These are phyloP conservation scores for Poecilia velifera DNA, from an alignment of 2,797 vertebrate genomes.

Conservation along the genomic window DNA sequence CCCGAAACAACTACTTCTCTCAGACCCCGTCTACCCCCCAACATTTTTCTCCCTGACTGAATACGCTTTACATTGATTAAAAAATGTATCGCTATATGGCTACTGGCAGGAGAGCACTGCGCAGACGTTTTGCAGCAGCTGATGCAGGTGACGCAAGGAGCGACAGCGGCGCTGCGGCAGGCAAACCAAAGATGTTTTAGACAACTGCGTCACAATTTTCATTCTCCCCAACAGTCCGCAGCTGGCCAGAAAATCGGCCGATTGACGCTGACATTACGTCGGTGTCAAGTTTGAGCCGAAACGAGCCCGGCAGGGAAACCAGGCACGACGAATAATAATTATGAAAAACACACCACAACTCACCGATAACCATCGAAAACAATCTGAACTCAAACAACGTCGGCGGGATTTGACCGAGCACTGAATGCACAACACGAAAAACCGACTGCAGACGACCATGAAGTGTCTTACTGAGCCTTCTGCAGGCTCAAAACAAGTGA, in stretches of 20 bases:
- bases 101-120: slow-evolving; percentile 4
- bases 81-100: slow-evolving; percentile 22
- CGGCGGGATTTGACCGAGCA: slow-evolving; percentile 35
- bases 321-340: slow-evolving; percentile 2
- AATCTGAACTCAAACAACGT: slow-evolving; percentile 37
- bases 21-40: slow-evolving; percentile 67
- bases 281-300: slow-evolving; percentile 32
- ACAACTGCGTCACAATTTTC: slow-evolving; percentile 89
- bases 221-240: slow-evolving; percentile 77
- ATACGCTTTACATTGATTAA: slow-evolving; percentile 69
- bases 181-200: slow-evolving; percentile 74
- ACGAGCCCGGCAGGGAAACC: neutral
- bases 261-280: slow-evolving; percentile 42
- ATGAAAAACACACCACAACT: slow-evolving; percentile 23
- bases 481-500: slow-evolving; percentile 25
- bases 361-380: slow-evolving; percentile 57
- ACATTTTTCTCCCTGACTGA: slow-evolving; percentile 74
- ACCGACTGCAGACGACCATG: slow-evolving; percentile 9
- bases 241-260: slow-evolving; percentile 67
- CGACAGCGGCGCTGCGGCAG: slow-evolving; percentile 55
- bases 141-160: slow-evolving; percentile 47
- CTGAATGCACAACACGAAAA: slow-evolving; percentile 22
- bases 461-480: slow-evolving; percentile 8
- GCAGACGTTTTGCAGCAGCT: slow-evolving; percentile 45
- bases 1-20: slow-evolving; percentile 72